Conservation (phyloP, 2,797 vertebrate species). For the Lepilemur ruficaudatus region DNA sequence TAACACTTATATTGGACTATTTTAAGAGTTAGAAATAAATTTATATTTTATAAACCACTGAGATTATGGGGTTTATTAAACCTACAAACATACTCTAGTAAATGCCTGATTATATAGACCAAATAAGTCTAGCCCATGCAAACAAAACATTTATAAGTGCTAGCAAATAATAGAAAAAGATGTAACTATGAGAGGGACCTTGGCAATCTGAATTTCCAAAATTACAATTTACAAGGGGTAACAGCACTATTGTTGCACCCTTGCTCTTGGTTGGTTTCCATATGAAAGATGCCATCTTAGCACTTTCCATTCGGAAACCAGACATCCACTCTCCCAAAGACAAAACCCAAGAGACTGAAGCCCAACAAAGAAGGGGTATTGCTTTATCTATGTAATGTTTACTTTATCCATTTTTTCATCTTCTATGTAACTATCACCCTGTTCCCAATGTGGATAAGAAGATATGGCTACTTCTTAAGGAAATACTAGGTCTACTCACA, state of each 20-base stretch:
- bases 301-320: not conserved
- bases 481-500: not conserved
- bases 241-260: fast-evolving
- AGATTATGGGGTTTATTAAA: not conserved
- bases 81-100: not conserved
- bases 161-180: not conserved
- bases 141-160: not conserved
- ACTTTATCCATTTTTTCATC: not conserved
- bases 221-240: not conserved
- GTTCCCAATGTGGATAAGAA: not conserved
- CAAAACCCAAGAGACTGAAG: not conserved
- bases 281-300: not conserved
- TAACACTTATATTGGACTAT: not conserved
- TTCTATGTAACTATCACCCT: not conserved
- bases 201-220: not conserved
- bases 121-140: not conserved
- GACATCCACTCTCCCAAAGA: not conserved
- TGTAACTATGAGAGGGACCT: not conserved
- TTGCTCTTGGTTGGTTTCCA: not conserved
- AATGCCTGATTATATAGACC: not conserved
- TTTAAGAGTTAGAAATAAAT: not conserved
- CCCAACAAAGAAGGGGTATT: not conserved
- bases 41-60: not conserved
- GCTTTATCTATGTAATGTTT: not conserved
- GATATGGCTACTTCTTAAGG: not conserved